These are phyloP conservation scores for Platycheirus rosarum DNA, from an alignment of 2,888 invertebrate genomes.

Conservation along the genomic window DNA sequence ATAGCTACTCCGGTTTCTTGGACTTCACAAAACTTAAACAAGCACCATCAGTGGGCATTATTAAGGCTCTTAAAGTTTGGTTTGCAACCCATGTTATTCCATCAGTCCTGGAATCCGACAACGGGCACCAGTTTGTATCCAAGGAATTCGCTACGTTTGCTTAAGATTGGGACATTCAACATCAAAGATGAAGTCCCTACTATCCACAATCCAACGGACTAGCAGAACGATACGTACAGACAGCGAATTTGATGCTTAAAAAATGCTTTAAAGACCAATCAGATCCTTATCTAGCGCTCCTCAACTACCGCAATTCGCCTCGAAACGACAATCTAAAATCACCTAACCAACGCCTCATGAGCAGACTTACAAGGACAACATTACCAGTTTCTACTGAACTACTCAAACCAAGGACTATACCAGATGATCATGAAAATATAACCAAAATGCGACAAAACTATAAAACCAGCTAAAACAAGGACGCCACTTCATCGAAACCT, in stretches of 20 bases:
- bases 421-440: no score
- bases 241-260: slow-evolving; percentile 63
- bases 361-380: slow-evolving; percentile 49
- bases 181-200: slow-evolving; percentile 60
- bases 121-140: slow-evolving; percentile 58
- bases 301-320: slow-evolving; percentile 37
- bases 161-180: slow-evolving; percentile 56
- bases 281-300: slow-evolving; percentile 49
- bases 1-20: slow-evolving; percentile 59
- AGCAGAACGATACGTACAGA: slow-evolving; percentile 66
- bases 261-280: slow-evolving; percentile 66
- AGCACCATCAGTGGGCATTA: slow-evolving; percentile 56
- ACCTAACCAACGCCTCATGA: no score
- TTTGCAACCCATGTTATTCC: slow-evolving; percentile 67
- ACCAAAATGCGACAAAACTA: no score
- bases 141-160: slow-evolving; percentile 59
- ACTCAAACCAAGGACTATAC: slow-evolving; percentile 38
- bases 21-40: slow-evolving; percentile 56
- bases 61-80: slow-evolving; percentile 52
- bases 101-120: slow-evolving; percentile 52
- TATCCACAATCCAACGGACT: slow-evolving; percentile 66
- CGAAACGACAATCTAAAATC: not conserved
- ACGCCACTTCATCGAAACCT: no score
- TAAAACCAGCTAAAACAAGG: no score
- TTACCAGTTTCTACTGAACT: slow-evolving; percentile 34